Base-by-base conservation (phyloP, 2,797 vertebrate genomes). In the Decapterus maruadsi region DNA sequence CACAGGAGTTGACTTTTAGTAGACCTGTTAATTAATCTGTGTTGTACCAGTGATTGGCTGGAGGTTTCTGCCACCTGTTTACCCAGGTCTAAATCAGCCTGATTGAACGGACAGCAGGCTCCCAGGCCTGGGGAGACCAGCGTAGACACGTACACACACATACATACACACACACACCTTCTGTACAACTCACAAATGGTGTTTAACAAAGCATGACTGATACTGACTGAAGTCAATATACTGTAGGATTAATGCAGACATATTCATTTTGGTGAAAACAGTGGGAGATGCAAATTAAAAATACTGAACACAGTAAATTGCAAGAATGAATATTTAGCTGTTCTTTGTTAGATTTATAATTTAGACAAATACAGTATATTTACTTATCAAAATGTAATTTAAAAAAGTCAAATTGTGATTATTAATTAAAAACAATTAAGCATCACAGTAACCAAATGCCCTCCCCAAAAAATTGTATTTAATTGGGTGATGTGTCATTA, bases 51-150 rank as follows among this genome's bases (percentile, higher is more conserved):
- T 94, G 90, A 93, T 94, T 93, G 92, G 90, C 85, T 92, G 84
- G 90, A 90, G 91, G 82, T 88, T 91, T 90, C 84, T 71, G 81
- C 92, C 90, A 93, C 91, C 92, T 94, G 93, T 93, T 94, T 93
- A 93, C 82, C 67, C 83, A 86, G 83, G 82, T 87, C 84, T 87
- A 86, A 92, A 92, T 92, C 90, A 92, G 85, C 54, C 75, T 92
- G 87, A 93, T 92, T 93, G 88, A 92, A 83, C 2, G 45, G 90
- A 93, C 88, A 90, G 88, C 86, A 85, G 87, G 87, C 75, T 82
- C 48, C 4, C 34, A 76, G 69, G 86, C 76, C 86, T 85, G 79
- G 3, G 19, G 90, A 90, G 87, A 88, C 82, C 4, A 16, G 38
- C 40, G 48, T 1, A 56, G 48, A 65, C 80, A 78, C 63, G 14